Evolutionary conservation across 37 sponge, comb jelly and placozoan species (phyloP).

Genomic region (Agelas oroides): DNA sequence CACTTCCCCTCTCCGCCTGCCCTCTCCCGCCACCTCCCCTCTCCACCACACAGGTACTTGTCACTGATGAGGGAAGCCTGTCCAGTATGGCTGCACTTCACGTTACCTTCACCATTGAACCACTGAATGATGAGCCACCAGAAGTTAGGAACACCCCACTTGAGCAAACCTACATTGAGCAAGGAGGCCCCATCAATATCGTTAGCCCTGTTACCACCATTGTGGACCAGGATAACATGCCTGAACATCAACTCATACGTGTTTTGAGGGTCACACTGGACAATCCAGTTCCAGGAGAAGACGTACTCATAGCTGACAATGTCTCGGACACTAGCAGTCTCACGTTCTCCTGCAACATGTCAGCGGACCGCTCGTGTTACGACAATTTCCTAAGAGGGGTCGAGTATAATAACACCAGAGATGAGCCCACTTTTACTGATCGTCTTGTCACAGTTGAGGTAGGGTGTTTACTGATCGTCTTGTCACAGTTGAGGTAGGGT

Average conservation of each 20-base stretch:
- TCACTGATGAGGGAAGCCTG: slow-evolving; percentile 7
- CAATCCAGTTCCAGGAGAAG: slow-evolving; percentile 34
- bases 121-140: slow-evolving; percentile 60
- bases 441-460: slow-evolving; percentile 26
- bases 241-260: slow-evolving; percentile 20
- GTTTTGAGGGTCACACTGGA: slow-evolving; percentile 3
- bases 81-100: background rate
- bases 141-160: background rate
- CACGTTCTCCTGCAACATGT: background rate
- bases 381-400: slow-evolving; percentile 3
- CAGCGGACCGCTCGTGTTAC: background rate
- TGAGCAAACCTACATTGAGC: slow-evolving; percentile 33
- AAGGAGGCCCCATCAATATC: slow-evolving; percentile 21
- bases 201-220: slow-evolving; percentile 13
- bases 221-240: slow-evolving; percentile 45
- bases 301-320: background rate
- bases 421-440: slow-evolving; percentile 27
- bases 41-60: slow-evolving; percentile 17
- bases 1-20: too few species aligned
- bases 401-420: slow-evolving; percentile 40
- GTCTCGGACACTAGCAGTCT: background rate
- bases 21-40: too few species aligned
- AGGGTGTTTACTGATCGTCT: too few species aligned
- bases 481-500: too few species aligned
- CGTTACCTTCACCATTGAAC: background rate